phyloP scores from a whole-genome alignment of 92 coral and sea anemone genomes.

The Anthopleura xanthogrammica region DNA sequence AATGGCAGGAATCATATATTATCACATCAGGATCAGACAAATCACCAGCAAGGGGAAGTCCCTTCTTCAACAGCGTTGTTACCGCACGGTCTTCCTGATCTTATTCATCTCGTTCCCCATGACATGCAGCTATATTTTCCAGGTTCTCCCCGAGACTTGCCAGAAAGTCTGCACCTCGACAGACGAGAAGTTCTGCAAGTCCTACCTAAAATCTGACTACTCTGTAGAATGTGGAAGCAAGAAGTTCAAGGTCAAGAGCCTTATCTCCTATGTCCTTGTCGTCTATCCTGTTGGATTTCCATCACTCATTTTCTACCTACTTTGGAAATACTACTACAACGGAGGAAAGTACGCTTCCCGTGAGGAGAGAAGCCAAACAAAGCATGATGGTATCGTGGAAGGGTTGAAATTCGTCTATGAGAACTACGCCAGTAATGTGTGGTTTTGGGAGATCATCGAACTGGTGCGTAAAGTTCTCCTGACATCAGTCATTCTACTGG shows the following conservation, averaged over 20 bases:
- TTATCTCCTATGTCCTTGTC: not conserved
- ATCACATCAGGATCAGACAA: not conserved
- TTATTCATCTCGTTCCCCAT: not conserved
- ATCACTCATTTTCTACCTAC: not conserved
- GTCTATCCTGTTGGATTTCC: not conserved
- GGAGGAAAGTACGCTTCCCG: not conserved
- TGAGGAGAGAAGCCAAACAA: not conserved
- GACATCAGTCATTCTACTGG: constrained; percentile 25
- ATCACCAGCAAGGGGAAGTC: not conserved
- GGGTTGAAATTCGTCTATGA: constrained; percentile 8
- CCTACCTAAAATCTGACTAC: not conserved
- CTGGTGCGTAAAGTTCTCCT: constrained; percentile 26
- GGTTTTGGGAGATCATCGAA: constrained; percentile 37
- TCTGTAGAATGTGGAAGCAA: not conserved
- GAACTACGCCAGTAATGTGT: constrained; percentile 4
- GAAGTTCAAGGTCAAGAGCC: not conserved
- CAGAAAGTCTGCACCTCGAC: not conserved
- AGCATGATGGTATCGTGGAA: not conserved
- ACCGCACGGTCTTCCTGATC: not conserved
- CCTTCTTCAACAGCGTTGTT: not conserved
- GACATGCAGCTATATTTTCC: not conserved
- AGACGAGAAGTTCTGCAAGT: not conserved
- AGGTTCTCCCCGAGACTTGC: not conserved
- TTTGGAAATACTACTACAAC: not conserved
- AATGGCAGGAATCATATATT: not conserved